Conservation (phyloP, 1,140 invertebrate species). For the Hypsibius dujardini region DNA sequence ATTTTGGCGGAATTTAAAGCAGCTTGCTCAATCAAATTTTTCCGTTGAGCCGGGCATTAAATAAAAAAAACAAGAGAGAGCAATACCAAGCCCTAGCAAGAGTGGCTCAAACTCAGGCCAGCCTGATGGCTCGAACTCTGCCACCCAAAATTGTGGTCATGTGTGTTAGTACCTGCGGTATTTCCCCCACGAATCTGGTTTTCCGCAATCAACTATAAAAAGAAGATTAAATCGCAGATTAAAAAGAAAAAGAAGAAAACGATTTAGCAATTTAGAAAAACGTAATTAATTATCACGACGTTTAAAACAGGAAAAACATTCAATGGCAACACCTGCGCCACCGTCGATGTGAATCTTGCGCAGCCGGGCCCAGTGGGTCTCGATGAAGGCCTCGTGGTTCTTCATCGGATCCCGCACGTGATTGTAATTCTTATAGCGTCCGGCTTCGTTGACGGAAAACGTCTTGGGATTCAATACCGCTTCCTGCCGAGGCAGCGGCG, state of each 20-base stretch:
- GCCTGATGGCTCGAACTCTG: too few relatives aligned
- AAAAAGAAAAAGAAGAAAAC: too few relatives aligned
- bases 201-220: background rate
- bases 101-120: background rate
- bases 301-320: background rate
- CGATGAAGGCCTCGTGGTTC: constrained; percentile 1
- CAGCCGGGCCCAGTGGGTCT: background rate
- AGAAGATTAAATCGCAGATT: background rate
- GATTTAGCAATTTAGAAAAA: background rate
- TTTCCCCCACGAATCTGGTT: background rate
- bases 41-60: background rate
- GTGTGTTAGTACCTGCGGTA: background rate
- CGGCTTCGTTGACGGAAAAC: background rate
- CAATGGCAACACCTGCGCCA: background rate
- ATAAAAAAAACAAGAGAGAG: too few relatives aligned
- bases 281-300: background rate
- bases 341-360: background rate
- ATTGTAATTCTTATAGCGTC: background rate
- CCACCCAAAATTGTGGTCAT: too few relatives aligned
- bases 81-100: background rate
- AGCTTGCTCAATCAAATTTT: background rate
- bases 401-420: background rate
- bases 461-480: too few relatives aligned
- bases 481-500: too few relatives aligned
- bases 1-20: background rate